phyloP scores from a whole-genome alignment of 2,113 vertebrate species.

The Hyaena hyaena region DNA sequence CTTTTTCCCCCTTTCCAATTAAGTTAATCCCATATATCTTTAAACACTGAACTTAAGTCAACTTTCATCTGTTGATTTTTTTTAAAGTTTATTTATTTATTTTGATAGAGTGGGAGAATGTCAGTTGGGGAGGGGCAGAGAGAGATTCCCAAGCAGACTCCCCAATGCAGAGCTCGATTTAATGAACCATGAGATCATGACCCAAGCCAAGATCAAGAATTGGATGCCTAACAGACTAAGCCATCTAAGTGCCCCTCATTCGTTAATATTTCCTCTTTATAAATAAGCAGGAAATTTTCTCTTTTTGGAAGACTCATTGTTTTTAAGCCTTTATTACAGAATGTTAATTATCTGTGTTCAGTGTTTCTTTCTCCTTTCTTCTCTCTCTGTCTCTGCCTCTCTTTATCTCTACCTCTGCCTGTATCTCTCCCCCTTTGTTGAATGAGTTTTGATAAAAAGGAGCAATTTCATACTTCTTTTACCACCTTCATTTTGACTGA shows the following conservation, averaged over 20 bases:
- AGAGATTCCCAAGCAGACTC: no score
- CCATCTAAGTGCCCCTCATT: neutral
- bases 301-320: neutral
- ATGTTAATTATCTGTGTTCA: neutral
- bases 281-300: neutral
- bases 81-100: no score
- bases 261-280: neutral
- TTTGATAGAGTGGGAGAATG: no score
- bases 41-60: neutral
- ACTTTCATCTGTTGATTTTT: neutral
- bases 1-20: neutral
- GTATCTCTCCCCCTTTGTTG: neutral
- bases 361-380: neutral
- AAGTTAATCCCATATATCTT: neutral
- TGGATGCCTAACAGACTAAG: no score
- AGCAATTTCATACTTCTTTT: neutral
- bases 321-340: neutral
- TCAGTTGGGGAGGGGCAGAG: no score
- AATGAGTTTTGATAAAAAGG: neutral
- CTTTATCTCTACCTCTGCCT: neutral
- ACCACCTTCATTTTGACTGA: neutral
- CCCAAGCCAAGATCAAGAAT: no score
- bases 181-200: no score
- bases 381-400: neutral
- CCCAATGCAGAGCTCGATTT: no score